Conservation (phyloP, 2,797 vertebrate genomes). For the Toxotes lorentzi region DNA sequence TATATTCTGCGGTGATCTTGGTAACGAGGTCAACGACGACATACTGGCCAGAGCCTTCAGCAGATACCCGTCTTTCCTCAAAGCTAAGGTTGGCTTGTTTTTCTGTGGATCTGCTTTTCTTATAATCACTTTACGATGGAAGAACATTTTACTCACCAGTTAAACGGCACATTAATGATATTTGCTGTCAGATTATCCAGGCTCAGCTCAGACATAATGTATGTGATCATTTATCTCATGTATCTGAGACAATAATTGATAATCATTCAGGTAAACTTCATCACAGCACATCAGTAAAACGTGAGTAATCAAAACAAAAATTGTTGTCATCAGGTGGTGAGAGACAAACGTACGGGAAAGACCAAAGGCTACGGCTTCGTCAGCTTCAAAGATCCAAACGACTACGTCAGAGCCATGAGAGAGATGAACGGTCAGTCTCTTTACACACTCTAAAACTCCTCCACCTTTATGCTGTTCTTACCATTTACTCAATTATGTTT, state of each 20-base stretch:
- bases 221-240: not conserved
- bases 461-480: not conserved
- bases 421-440: slow-evolving; percentile 93
- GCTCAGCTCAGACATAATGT: not conserved
- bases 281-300: not conserved
- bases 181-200: not conserved
- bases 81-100: slow-evolving; percentile 85
- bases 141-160: not conserved
- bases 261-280: not conserved
- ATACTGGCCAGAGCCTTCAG: slow-evolving; percentile 93
- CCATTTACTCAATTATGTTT: not conserved
- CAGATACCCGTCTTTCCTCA: slow-evolving; percentile 94
- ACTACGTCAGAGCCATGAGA: slow-evolving; percentile 94
- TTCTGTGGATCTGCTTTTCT: not conserved
- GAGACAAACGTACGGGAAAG: slow-evolving; percentile 94
- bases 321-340: slow-evolving; percentile 84
- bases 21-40: slow-evolving; percentile 95
- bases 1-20: slow-evolving; percentile 95
- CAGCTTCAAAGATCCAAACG: slow-evolving; percentile 95
- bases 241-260: too few relatives aligned
- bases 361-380: slow-evolving; percentile 96
- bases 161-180: not conserved
- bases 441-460: not conserved
- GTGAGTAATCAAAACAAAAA: not conserved
- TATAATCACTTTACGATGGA: too few relatives aligned